phyloP scores from a whole-genome alignment of 2,113 vertebrate genomes.

The Crotalus tigris region DNA sequence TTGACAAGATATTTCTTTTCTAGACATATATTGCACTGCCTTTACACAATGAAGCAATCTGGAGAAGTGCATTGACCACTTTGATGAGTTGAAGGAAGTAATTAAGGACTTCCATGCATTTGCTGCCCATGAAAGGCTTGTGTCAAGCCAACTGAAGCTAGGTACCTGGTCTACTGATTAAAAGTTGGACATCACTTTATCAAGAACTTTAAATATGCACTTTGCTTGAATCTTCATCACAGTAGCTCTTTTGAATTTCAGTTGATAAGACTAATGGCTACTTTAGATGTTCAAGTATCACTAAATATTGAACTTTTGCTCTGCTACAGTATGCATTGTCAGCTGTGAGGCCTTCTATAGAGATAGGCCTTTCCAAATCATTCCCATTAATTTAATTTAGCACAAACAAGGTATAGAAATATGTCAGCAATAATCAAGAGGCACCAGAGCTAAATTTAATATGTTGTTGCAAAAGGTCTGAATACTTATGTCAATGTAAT shows the following conservation, averaged over 20 bases:
- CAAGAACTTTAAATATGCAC: neutral
- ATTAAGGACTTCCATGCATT: neutral
- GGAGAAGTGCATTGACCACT: neutral
- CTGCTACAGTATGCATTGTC: no score
- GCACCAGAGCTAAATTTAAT: neutral
- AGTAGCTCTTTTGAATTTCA: neutral
- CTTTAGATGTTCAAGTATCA: neutral
- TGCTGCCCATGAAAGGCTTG: neutral
- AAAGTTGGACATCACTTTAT: neutral
- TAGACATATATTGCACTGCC: neutral
- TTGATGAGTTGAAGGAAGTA: neutral
- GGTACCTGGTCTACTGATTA: neutral
- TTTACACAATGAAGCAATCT: neutral
- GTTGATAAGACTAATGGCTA: neutral
- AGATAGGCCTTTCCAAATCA: no score
- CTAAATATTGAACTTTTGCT: neutral
- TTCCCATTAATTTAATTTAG: neutral
- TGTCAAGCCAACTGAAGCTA: neutral
- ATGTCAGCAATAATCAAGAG: neutral
- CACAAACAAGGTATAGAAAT: neutral
- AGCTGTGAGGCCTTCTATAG: no score
- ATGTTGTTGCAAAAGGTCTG: no score
- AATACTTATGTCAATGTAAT: no score
- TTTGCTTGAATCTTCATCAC: neutral
- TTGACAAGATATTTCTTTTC: neutral